Evolutionary conservation across 2,888 invertebrate species (phyloP), one percentile per base, ranked within the genome.

Genomic region (Busseola fusca): DNA sequence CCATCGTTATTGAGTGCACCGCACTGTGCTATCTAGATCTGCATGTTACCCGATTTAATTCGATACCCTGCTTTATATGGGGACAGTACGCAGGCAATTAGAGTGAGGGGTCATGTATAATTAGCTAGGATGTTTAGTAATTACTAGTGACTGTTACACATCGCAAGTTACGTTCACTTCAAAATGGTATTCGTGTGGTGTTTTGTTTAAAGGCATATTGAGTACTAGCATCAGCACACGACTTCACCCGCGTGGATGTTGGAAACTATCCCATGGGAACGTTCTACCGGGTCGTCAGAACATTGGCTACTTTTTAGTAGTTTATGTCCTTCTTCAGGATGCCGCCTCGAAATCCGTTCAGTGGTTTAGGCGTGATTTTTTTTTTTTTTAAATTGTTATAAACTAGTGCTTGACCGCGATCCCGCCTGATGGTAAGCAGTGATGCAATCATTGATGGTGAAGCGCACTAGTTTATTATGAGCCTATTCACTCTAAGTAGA

Each of bases 21-120:
- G 59, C 52, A 40, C 45, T 60, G 60, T 62, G 60, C 42, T 74
- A 74, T 71, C 77, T 10, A 48, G 65, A 77, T 63, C 27, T 77
- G 71, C 57, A 66, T 72, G 58, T 14, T 30, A 30, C 48, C 34
- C 37, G 59, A 45, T 59, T 66, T 74, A 48, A 67, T 56, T 42
- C 56, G 40, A 74, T 57, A 50, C 50, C 25, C 45, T 25, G 10
- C 30, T 50, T 34, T 50, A 40, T 6, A 16, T 25, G n/a, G n/a
- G 42, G 25, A 21, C 42, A 48, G 57, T 50, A 57, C 50, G 64
- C 64, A 27, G 10, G 21, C 16, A 64, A 72, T 73, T 42, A 57
- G 4, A 3, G 48, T 10, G 10, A 42, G 34, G 48, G 57, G n/a
- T 64, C 18, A 25, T 48, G 40, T 1, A 25, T 63, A 60, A 71